These are phyloP conservation scores for Lampropteryx suffumata DNA, from an alignment of 2,888 invertebrate genomes.

Conservation along the genomic window DNA sequence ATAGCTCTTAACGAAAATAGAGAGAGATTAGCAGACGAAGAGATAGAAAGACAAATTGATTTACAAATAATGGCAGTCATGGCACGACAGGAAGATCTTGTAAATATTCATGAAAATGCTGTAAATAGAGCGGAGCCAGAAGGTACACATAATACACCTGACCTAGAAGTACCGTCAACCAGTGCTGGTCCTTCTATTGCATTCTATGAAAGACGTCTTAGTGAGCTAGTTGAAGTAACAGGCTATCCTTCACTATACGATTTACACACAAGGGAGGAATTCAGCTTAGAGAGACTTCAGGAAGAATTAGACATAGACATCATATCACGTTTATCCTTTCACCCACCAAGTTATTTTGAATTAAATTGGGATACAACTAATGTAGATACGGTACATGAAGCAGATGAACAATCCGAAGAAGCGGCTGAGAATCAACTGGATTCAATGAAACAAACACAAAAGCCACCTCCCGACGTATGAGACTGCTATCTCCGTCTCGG, in stretches of 20 bases:
- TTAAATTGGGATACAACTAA: no score
- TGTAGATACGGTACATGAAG: not conserved
- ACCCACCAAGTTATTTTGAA: no score
- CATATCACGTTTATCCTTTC: constrained; percentile 1
- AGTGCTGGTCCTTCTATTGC: no score
- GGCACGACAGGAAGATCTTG: not conserved
- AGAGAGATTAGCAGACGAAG: constrained; percentile 5
- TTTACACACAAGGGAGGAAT: constrained; percentile 23
- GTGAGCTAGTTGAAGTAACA: constrained; percentile 6
- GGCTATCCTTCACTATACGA: constrained; percentile 8
- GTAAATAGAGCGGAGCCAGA: not conserved
- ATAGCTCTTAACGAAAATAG: not conserved
- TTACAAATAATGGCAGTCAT: constrained; percentile 6
- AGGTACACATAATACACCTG: not conserved
- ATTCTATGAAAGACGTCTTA: not conserved
- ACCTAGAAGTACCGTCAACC: not conserved
- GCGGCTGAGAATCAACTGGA: not conserved
- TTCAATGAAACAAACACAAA: constrained; percentile 9
- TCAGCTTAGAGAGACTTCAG: constrained; percentile 6
- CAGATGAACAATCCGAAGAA: constrained; percentile 3
- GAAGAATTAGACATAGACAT: constrained; percentile 14
- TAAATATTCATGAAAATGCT: not conserved
- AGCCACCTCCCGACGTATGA: constrained; percentile 33
- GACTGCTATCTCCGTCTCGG: not conserved
- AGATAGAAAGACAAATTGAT: constrained; percentile 7